Percentiles rank a stretch among this genome's conserved stretches.
phyloP scores from a whole-genome alignment of 2,888 invertebrate genomes.

The Prosapia bicincta region DNA sequence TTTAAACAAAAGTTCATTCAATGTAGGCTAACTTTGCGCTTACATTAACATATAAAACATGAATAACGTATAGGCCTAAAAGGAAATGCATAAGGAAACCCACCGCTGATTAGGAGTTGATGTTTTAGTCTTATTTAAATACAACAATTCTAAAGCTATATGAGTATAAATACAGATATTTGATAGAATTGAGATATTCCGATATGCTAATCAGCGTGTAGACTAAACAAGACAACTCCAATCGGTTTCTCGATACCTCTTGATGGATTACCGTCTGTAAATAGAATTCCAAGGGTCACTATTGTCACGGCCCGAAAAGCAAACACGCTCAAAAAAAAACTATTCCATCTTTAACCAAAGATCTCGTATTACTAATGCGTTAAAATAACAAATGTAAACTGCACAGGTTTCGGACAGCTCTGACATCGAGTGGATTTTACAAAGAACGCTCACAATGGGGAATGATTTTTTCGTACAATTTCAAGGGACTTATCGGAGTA shows the following conservation, averaged over 20 bases:
- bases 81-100: too few species aligned
- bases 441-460: neutral
- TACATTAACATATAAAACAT: too few species aligned
- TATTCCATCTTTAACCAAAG: neutral
- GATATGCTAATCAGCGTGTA: neutral
- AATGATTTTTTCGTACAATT: neutral
- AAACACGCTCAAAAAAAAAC: neutral
- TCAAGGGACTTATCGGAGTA: too few species aligned
- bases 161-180: too few species aligned
- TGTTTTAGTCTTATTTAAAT: too few species aligned
- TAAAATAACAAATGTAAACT: neutral
- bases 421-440: neutral
- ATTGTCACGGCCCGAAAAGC: neutral
- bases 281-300: neutral
- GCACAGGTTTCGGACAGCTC: neutral
- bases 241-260: neutral
- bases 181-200: neutral
- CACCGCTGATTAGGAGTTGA: too few species aligned
- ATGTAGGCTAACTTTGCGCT: too few species aligned
- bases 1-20: too few species aligned
- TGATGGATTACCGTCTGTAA: neutral
- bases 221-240: neutral
- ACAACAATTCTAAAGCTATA: too few species aligned
- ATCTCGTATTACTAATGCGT: neutral
- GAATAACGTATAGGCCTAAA: too few species aligned